These are phyloP conservation scores for Andrena praecox DNA, from an alignment of 2,888 invertebrate genomes.

Conservation along the genomic window DNA sequence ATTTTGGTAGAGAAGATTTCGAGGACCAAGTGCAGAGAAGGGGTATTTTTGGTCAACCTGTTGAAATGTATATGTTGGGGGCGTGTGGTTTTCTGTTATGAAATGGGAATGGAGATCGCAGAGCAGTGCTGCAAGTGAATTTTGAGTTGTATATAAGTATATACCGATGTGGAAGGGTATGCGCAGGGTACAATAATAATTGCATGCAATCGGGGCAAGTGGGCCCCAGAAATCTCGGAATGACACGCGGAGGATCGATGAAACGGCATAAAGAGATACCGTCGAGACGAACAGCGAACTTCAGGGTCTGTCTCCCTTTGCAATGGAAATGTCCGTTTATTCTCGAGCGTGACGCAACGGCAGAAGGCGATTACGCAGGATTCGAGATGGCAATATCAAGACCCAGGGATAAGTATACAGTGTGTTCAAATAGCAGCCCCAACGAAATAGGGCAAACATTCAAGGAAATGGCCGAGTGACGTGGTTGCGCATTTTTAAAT, in stretches of 20 bases:
- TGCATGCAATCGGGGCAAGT: background rate
- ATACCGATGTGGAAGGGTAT: too few relatives aligned
- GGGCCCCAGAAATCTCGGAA: background rate
- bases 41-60: too few relatives aligned
- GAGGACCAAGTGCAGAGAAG: too few relatives aligned
- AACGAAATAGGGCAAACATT: too few relatives aligned
- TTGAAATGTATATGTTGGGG: too few relatives aligned
- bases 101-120: too few relatives aligned
- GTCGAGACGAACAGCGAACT: constrained; percentile 17
- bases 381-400: constrained; percentile 20
- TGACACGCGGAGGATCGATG: background rate
- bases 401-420: background rate
- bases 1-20: too few relatives aligned
- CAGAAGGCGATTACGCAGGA: constrained; percentile 39
- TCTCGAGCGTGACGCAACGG: constrained; percentile 39
- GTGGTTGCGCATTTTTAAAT: too few relatives aligned
- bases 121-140: too few relatives aligned
- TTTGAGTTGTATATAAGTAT: too few relatives aligned
- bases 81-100: too few relatives aligned
- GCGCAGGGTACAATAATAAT: background rate
- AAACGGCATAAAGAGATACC: background rate
- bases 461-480: too few relatives aligned
- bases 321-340: constrained; percentile 39
- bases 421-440: background rate
- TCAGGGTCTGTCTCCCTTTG: constrained; percentile 8